Evolutionary conservation across 2,113 vertebrate species (phyloP).

Genomic region (Danio rerio): DNA sequence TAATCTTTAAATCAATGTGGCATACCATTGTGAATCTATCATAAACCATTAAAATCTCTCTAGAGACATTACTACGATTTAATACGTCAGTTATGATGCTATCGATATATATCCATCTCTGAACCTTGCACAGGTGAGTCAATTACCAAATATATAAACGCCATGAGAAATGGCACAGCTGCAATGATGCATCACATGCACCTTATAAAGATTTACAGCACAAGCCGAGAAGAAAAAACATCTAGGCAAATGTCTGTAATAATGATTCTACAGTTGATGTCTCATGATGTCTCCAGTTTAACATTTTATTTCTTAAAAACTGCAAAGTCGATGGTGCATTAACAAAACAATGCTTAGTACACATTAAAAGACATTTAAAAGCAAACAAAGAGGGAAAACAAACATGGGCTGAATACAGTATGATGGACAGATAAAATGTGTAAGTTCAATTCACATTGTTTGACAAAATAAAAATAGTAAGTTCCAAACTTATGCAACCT

Average conservation of each 20-base stretch:
- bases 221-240: background rate
- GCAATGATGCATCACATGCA: conserved; percentile 27
- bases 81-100: background rate
- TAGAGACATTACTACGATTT: conserved; percentile 5
- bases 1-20: conserved; percentile 7
- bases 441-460: conserved; percentile 74
- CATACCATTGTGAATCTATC: background rate
- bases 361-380: conserved; percentile 24
- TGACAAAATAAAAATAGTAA: conserved; percentile 42
- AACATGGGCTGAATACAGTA: conserved; percentile 42
- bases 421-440: conserved; percentile 53
- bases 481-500: conserved; percentile 55
- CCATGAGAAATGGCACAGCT: conserved; percentile 1
- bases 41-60: conserved; percentile 18
- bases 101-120: conserved; percentile 15
- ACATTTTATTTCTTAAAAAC: conserved; percentile 30
- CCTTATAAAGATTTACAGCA: conserved; percentile 28
- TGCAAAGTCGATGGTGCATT: conserved; percentile 28
- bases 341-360: conserved; percentile 39
- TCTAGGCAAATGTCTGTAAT: background rate
- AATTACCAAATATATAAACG: conserved; percentile 12
- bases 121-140: conserved; percentile 35
- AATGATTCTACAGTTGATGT: background rate
- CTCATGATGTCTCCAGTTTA: conserved; percentile 30
- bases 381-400: background rate